phyloP scores from a whole-genome alignment of 1,140 invertebrate genomes.

The Drosophila prosaltans region DNA sequence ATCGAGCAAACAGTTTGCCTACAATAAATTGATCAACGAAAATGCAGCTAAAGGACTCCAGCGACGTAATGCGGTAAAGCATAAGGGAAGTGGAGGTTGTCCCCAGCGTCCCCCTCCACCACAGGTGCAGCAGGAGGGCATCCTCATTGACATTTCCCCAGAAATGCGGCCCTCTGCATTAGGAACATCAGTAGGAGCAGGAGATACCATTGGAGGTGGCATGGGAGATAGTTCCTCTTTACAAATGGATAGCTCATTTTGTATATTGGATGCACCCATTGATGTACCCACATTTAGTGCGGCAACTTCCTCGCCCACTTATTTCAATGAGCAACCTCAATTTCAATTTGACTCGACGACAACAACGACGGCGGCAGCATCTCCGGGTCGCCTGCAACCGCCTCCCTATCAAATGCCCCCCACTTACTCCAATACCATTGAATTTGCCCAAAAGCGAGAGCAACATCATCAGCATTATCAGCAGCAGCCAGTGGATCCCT shows the following conservation, averaged over 20 bases:
- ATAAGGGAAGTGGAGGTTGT: conserved; percentile 57
- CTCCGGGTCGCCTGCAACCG: conserved; percentile 71
- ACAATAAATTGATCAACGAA: conserved; percentile 90
- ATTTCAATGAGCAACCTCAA: conserved; percentile 54
- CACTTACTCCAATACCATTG: conserved; percentile 83
- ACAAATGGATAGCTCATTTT: conserved; percentile 83
- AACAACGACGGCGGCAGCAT: conserved; percentile 9
- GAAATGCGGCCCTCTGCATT: conserved; percentile 77
- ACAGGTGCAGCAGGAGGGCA: conserved; percentile 84
- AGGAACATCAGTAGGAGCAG: not conserved
- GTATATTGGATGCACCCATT: conserved; percentile 91
- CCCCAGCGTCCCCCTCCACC: conserved; percentile 85
- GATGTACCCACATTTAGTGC: conserved; percentile 85
- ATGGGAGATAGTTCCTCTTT: conserved; percentile 58
- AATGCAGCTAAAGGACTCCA: conserved; percentile 53
- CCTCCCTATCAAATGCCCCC: conserved; percentile 84
- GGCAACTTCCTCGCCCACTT: conserved; percentile 57
- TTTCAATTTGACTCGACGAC: conserved; percentile 46
- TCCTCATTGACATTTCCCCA: conserved; percentile 86
- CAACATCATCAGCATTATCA: conserved; percentile 42
- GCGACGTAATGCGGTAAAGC: conserved; percentile 59
- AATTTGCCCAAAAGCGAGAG: conserved; percentile 68
- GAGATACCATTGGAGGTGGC: not conserved
- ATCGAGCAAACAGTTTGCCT: conserved; percentile 89
- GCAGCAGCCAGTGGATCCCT: conserved; percentile 84